Evolutionary conservation across 2,113 vertebrate species (phyloP).

Genomic region (Podiceps cristatus): DNA sequence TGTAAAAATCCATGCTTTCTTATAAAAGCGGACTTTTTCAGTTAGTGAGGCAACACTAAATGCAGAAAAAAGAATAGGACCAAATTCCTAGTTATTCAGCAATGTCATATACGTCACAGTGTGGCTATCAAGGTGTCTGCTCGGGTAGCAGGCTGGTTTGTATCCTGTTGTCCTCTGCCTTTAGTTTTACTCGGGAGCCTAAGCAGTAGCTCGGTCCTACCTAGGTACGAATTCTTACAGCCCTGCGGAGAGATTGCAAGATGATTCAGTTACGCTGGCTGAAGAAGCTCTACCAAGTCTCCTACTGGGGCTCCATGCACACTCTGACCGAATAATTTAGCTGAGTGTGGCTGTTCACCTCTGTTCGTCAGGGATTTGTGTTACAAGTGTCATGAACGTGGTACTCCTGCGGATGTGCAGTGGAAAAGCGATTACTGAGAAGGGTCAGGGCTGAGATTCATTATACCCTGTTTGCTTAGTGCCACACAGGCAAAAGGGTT

Average conservation of each 20-base stretch:
- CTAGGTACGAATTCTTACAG: background rate
- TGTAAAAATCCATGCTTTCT: background rate
- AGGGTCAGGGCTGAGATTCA: background rate
- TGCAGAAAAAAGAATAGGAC: background rate
- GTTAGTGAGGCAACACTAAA: background rate
- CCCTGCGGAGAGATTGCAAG: background rate
- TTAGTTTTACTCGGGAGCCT: background rate
- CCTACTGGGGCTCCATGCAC: accelerated
- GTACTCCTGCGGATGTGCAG: accelerated
- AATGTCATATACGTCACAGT: background rate
- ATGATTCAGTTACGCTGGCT: accelerated
- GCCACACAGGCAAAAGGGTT: too few relatives aligned
- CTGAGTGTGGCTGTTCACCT: accelerated
- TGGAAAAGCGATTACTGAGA: background rate
- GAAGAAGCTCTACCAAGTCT: background rate
- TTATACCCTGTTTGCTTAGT: accelerated
- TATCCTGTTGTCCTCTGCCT: background rate
- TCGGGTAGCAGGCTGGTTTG: background rate
- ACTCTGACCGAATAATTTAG: background rate
- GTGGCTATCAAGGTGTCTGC: background rate
- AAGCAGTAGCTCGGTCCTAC: background rate
- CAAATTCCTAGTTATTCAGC: background rate
- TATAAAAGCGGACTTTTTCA: background rate
- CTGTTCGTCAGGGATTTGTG: background rate
- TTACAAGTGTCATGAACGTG: accelerated